phyloP scores from a whole-genome alignment of 2,797 vertebrate genomes.

The Tolypeutes matacus region DNA sequence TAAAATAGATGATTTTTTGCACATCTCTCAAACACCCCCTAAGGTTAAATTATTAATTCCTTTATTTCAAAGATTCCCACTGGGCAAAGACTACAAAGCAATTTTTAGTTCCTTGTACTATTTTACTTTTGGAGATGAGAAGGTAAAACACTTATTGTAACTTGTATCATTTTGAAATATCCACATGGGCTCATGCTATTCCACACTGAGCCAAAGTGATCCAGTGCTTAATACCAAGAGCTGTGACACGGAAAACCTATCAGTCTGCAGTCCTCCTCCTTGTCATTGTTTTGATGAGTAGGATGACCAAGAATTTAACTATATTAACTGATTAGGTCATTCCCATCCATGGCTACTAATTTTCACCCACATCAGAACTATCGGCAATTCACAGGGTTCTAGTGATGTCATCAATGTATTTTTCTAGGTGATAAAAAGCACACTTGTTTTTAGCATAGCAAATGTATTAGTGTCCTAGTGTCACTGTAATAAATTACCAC shows the following conservation, averaged over 20 bases:
- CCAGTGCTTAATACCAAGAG: neutral
- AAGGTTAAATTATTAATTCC: neutral
- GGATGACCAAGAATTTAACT: neutral
- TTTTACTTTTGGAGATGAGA: constrained; percentile 31
- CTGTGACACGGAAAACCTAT: neutral
- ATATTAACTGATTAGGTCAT: neutral
- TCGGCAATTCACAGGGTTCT: neutral
- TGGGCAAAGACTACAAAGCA: neutral
- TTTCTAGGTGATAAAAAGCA: neutral
- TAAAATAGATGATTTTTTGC: neutral
- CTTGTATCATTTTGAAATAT: neutral
- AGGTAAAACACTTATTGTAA: neutral
- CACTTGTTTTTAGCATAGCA: constrained; percentile 11
- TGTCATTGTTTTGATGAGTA: neutral
- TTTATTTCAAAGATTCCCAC: neutral
- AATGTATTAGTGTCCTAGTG: neutral
- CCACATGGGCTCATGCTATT: neutral
- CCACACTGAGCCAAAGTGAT: neutral
- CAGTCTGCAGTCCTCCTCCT: neutral
- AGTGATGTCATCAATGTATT: neutral
- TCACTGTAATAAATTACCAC: no score
- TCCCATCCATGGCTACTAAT: neutral
- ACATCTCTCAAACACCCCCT: neutral
- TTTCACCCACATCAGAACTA: neutral
- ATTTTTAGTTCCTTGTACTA: neutral